Evolutionary conservation across 2,888 invertebrate species (phyloP).

Genomic region (Cryptocephalus moraei): DNA sequence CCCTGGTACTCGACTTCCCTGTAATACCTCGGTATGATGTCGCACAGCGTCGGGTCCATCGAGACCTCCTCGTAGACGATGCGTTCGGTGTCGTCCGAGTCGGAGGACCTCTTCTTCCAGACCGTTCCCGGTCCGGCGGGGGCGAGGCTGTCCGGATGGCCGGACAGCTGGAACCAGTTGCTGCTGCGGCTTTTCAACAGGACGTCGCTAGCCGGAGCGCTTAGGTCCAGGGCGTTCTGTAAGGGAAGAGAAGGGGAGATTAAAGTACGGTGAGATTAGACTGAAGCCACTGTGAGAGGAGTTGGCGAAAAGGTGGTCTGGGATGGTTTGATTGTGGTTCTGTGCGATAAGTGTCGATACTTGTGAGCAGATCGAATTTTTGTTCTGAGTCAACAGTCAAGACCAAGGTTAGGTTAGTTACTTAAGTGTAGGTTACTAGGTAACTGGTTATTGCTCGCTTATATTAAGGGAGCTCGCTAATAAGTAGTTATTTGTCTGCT

Average conservation of each 20-base stretch:
- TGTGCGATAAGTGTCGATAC: no score
- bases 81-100: conserved; percentile 62
- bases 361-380: no score
- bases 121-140: conserved; percentile 89
- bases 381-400: no score
- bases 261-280: no score
- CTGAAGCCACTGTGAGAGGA: no score
- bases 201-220: conserved; percentile 82
- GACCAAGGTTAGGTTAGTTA: no score
- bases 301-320: no score
- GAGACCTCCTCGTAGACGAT: conserved; percentile 71
- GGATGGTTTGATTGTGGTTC: no score
- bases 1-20: conserved; percentile 70
- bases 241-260: conserved; percentile 18
- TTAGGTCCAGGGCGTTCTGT: conserved; percentile 84
- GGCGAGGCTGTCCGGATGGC: conserved; percentile 86
- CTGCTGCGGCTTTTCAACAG: conserved; percentile 60
- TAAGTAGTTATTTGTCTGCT: no score
- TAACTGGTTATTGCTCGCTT: no score
- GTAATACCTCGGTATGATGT: conserved; percentile 75
- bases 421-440: no score
- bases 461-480: no score
- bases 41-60: conserved; percentile 58
- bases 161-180: conserved; percentile 86
- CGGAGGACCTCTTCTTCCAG: conserved; percentile 75